Percentiles rank a stretch among this genome's conserved stretches.
Evolutionary conservation across 2,113 vertebrate species (phyloP).

Genomic region (Gopherus flavomarginatus): DNA sequence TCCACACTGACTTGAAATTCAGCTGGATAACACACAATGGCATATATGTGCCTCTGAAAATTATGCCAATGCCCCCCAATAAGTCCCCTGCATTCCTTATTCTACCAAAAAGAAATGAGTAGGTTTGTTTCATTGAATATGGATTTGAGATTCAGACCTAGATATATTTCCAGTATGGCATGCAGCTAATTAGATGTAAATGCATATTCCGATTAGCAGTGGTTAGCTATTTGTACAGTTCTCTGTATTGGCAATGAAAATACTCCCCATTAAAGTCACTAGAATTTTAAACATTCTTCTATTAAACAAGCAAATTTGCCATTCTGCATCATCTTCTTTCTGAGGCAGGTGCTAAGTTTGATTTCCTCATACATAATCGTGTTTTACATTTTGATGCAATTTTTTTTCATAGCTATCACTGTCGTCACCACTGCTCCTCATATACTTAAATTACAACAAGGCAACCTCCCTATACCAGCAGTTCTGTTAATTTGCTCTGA

Average conservation of each 20-base stretch:
- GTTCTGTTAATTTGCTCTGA: conserved; percentile 28
- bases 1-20: neutral
- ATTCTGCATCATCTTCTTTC: neutral
- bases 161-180: neutral
- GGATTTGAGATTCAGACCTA: conserved; percentile 2
- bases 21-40: neutral
- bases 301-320: neutral
- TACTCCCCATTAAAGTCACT: neutral
- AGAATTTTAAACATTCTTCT: rapidly evolving
- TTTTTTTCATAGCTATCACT: neutral
- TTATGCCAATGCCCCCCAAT: neutral
- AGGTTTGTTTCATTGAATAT: neutral
- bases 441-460: neutral
- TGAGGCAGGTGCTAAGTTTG: neutral
- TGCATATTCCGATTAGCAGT: neutral
- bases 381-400: neutral
- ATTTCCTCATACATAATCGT: neutral
- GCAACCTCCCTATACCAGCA: rapidly evolving
- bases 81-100: neutral
- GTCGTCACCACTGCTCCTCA: neutral
- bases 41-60: neutral
- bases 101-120: neutral
- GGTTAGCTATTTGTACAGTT: neutral
- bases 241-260: conserved; percentile 12
- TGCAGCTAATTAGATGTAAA: conserved; percentile 5